A percentile compares a stretch with the other conserved stretches of the same genome.
phyloP scores from a whole-genome alignment of 2,888 invertebrate genomes.

The Gymnosoma rotundatum region DNA sequence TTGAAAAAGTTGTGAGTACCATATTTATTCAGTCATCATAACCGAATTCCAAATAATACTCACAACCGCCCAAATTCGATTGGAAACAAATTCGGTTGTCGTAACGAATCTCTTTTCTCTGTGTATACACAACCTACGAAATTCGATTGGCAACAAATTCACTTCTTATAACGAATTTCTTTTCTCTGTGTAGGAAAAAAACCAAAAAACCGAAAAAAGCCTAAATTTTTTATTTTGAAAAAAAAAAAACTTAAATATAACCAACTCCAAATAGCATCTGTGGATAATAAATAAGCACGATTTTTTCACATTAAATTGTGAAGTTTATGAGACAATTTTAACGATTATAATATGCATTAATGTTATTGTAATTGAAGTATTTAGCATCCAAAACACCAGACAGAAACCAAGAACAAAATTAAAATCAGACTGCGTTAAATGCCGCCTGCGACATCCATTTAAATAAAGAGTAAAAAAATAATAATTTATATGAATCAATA shows the following conservation, averaged over 20 bases:
- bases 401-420: neutral
- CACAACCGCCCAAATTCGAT: too few species aligned
- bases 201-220: too few species aligned
- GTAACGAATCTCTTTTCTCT: too few species aligned
- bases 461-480: neutral
- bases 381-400: constrained; percentile 11
- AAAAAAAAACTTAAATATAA: constrained; percentile 8
- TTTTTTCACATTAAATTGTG: constrained; percentile 69
- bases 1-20: too few species aligned
- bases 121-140: too few species aligned
- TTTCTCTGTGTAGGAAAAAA: too few species aligned
- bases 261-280: constrained; percentile 12
- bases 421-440: neutral
- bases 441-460: neutral
- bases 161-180: too few species aligned
- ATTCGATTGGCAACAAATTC: too few species aligned
- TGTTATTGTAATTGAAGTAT: constrained; percentile 43
- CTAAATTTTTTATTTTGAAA: too few species aligned
- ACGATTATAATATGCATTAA: constrained; percentile 66
- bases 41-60: too few species aligned
- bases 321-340: constrained; percentile 68
- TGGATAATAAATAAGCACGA: constrained; percentile 31
- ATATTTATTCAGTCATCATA: too few species aligned
- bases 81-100: too few species aligned
- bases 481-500: constrained; percentile 27